These are phyloP conservation scores for Odontomyia ornata DNA, from an alignment of 2,888 invertebrate species.

Conservation along the genomic window DNA sequence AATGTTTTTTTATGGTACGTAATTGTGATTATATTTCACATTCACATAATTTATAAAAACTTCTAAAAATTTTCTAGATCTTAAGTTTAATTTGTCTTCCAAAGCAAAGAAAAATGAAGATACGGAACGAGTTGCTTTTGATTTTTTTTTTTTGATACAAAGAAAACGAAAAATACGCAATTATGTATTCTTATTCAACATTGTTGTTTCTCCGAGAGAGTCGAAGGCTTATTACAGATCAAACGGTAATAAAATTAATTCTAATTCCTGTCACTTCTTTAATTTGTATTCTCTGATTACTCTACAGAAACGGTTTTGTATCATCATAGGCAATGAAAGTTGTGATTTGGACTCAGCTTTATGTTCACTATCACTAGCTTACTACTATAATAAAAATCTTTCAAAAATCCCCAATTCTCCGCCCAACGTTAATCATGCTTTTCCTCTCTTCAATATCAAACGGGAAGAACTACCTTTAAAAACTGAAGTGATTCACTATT, in stretches of 20 bases:
- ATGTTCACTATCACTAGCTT: slow-evolving; percentile 64
- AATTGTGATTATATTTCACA: too few species aligned
- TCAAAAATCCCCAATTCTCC: slow-evolving; percentile 43
- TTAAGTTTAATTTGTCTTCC: too few species aligned
- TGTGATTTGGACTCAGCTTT: slow-evolving; percentile 91
- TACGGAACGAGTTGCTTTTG: too few species aligned
- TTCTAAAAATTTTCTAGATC: too few species aligned
- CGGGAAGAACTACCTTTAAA: slow-evolving; percentile 74
- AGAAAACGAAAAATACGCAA: too few species aligned
- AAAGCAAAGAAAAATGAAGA: too few species aligned
- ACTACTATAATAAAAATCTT: slow-evolving; percentile 53
- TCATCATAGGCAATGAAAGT: slow-evolving; percentile 86
- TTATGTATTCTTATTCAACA: too few species aligned
- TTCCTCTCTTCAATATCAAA: slow-evolving; percentile 79
- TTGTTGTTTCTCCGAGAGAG: slow-evolving; percentile 55
- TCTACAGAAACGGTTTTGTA: slow-evolving; percentile 53
- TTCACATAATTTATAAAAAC: too few species aligned
- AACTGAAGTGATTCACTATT: slow-evolving; percentile 77
- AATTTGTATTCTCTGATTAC: background rate
- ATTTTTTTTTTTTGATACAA: too few species aligned
- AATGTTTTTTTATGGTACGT: too few species aligned
- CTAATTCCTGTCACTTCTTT: too few species aligned
- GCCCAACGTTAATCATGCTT: slow-evolving; percentile 56
- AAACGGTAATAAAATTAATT: slow-evolving; percentile 48
- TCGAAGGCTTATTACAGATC: slow-evolving; percentile 50